phyloP scores from a whole-genome alignment of 2,113 vertebrate species.

The Orthochromis malagaraziensis region DNA sequence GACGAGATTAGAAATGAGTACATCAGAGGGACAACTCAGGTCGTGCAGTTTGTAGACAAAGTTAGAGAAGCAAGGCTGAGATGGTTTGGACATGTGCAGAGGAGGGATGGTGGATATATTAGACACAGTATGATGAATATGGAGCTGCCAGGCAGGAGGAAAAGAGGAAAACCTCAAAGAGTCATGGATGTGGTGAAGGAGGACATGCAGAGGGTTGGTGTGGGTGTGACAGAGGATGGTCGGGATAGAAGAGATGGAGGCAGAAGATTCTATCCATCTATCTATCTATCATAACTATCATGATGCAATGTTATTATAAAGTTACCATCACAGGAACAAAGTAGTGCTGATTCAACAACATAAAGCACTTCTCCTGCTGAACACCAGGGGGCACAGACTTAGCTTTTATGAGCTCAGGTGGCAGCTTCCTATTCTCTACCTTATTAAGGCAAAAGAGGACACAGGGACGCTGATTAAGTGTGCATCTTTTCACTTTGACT shows the following conservation, averaged over 20 bases:
- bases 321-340: neutral
- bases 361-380: neutral
- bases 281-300: neutral
- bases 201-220: neutral
- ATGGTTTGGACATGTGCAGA: neutral
- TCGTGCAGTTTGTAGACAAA: neutral
- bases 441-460: conserved; percentile 3
- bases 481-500: neutral
- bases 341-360: neutral
- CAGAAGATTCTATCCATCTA: neutral
- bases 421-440: neutral
- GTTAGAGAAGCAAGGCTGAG: neutral
- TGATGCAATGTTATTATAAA: neutral
- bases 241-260: neutral
- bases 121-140: neutral
- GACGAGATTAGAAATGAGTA: neutral
- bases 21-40: neutral
- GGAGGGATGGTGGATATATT: neutral
- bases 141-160: neutral
- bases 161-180: neutral
- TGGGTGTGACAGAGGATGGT: neutral
- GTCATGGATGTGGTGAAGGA: neutral
- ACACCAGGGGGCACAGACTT: conserved; percentile 26
- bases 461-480: neutral
- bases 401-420: neutral